These are phyloP conservation scores for Agelas oroides DNA, from an alignment of 37 sponge, comb jelly and placozoan species.

Conservation along the genomic window DNA sequence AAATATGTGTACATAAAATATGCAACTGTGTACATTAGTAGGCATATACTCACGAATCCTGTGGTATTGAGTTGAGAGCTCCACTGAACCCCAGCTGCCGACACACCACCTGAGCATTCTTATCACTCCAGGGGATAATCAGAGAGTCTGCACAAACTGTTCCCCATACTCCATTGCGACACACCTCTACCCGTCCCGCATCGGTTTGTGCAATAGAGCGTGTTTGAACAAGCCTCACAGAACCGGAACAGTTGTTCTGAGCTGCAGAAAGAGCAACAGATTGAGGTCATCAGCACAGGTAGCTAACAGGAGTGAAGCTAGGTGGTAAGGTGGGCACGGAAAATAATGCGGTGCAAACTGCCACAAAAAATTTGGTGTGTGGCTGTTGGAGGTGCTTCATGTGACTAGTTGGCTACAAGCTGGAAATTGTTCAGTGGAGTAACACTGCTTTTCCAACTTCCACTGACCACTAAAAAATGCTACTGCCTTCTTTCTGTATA, in stretches of 20 bases:
- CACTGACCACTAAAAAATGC: no score
- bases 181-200: conserved; percentile 47
- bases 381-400: no score
- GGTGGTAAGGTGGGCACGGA: no score
- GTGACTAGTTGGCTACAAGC: no score
- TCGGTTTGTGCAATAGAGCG: background rate
- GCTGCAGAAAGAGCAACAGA: background rate
- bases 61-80: conserved; percentile 48
- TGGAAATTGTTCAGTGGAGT: no score
- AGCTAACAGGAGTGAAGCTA: no score
- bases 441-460: no score
- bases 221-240: conserved; percentile 1
- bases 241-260: background rate
- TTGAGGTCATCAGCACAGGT: no score
- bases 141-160: conserved; percentile 19
- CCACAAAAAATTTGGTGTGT: no score
- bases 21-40: background rate
- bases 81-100: conserved; percentile 27
- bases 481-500: no score
- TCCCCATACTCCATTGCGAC: conserved; percentile 42
- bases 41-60: conserved; percentile 7
- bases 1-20: no score
- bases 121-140: conserved; percentile 35
- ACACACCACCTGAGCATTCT: conserved; percentile 64
- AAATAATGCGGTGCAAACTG: no score